Evolutionary conservation across 1,140 invertebrate species (phyloP).

Genomic region (Orchestia grillus): DNA sequence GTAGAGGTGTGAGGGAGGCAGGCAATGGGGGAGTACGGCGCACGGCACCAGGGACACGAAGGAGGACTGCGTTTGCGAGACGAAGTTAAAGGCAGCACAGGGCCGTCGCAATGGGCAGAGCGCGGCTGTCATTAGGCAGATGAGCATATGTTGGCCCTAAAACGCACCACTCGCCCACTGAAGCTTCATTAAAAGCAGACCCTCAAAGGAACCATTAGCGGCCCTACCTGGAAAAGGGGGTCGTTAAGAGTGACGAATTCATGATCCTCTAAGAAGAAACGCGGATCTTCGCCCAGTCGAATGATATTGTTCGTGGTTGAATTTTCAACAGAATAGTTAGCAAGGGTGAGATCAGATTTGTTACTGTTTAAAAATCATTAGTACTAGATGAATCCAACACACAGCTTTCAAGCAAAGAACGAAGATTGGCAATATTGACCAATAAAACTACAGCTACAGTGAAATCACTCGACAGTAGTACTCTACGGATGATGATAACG

Average conservation of each 20-base stretch:
- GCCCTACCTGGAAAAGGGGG: background rate
- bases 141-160: conserved; percentile 36
- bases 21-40: background rate
- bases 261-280: background rate
- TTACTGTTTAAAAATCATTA: background rate
- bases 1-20: background rate
- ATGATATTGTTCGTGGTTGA: background rate
- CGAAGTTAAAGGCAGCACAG: background rate
- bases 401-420: background rate
- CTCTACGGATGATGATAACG: no score
- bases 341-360: background rate
- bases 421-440: background rate
- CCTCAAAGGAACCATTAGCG: conserved; percentile 28
- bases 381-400: background rate
- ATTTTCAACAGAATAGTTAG: background rate
- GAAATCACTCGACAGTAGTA: background rate
- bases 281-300: background rate
- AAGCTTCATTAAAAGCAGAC: conserved; percentile 35
- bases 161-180: background rate
- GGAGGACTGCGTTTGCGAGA: background rate
- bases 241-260: conserved; percentile 1
- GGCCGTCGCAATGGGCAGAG: background rate
- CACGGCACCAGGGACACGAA: background rate
- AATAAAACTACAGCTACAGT: background rate
- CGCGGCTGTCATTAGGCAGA: conserved; percentile 27